Evolutionary conservation across 2,797 vertebrate species (phyloP).

Genomic region (Geotrypetes seraphini): DNA sequence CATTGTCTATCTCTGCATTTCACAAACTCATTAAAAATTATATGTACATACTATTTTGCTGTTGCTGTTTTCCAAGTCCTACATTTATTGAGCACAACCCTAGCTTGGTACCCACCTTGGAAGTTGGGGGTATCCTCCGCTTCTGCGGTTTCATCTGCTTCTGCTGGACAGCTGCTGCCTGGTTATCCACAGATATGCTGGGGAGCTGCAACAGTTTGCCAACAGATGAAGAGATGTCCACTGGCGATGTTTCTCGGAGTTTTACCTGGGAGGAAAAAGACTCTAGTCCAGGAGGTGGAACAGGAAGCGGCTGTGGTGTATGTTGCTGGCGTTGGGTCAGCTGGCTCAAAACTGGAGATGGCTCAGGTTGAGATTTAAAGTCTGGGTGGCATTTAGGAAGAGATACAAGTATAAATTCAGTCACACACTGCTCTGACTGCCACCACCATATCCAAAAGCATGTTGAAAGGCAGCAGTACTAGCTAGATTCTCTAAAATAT

Average conservation of each 20-base stretch:
- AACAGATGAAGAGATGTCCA: slow-evolving; percentile 36
- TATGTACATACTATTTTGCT: too few relatives aligned
- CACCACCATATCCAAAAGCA: not conserved
- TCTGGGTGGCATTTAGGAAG: slow-evolving; percentile 39
- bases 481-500: too few relatives aligned
- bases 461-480: too few relatives aligned
- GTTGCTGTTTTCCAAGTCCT: not conserved
- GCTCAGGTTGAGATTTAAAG: slow-evolving; percentile 89
- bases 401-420: not conserved
- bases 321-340: slow-evolving; percentile 74
- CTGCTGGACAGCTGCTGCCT: slow-evolving; percentile 52
- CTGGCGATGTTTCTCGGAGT: slow-evolving; percentile 47
- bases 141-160: slow-evolving; percentile 84
- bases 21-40: too few relatives aligned
- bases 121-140: slow-evolving; percentile 77
- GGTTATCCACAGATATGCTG: slow-evolving; percentile 55
- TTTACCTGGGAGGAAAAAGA: slow-evolving; percentile 55
- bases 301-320: slow-evolving; percentile 34
- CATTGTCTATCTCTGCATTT: too few relatives aligned
- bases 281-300: slow-evolving; percentile 55
- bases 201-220: slow-evolving; percentile 68
- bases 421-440: not conserved
- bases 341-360: slow-evolving; percentile 90
- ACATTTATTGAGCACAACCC: accelerated
- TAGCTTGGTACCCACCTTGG: slow-evolving; percentile 61